A percentile compares a stretch with the other conserved stretches of the same genome.
Evolutionary conservation across 2,113 vertebrate genomes (phyloP).

Genomic region (Takifugu bimaculatus): DNA sequence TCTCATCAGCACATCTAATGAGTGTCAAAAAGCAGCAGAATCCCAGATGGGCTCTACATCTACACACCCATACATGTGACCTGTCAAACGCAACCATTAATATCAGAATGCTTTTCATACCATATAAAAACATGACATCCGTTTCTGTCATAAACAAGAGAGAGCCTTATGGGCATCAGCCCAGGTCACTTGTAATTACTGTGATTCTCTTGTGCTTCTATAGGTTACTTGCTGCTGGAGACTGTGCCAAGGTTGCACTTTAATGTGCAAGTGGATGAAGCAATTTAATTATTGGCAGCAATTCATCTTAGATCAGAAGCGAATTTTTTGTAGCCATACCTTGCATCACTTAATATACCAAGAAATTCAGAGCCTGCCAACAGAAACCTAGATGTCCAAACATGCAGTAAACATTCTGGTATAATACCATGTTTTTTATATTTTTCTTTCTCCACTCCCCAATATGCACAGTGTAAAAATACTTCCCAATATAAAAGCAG

Average conservation of each 20-base stretch:
- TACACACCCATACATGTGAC: constrained; percentile 18
- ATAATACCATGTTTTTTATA: constrained; percentile 29
- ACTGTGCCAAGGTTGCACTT: constrained; percentile 21
- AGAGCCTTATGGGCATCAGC: constrained; percentile 36
- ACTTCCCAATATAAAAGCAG: no score
- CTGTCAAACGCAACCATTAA: constrained; percentile 1
- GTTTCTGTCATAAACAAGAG: constrained; percentile 25
- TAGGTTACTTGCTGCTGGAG: constrained; percentile 13
- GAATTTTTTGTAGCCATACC: constrained; percentile 7
- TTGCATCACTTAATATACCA: constrained; percentile 6
- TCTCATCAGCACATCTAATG: constrained; percentile 40
- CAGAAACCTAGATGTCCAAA: constrained; percentile 25
- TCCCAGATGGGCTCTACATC: constrained; percentile 43
- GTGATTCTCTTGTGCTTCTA: constrained; percentile 13
- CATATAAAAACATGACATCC: constrained; percentile 20
- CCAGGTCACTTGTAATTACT: constrained; percentile 32
- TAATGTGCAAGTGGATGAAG: constrained; percentile 13
- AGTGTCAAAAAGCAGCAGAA: constrained; percentile 44
- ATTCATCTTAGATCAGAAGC: constrained; percentile 23
- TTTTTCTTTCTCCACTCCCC: constrained; percentile 28
- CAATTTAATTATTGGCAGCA: constrained; percentile 17
- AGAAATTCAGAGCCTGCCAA: constrained; percentile 22
- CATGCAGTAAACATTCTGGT: constrained; percentile 28
- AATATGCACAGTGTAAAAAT: no score
- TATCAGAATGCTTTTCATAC: not conserved